phyloP scores from a whole-genome alignment of 2,113 vertebrate species.

The Ranitomeya imitator region DNA sequence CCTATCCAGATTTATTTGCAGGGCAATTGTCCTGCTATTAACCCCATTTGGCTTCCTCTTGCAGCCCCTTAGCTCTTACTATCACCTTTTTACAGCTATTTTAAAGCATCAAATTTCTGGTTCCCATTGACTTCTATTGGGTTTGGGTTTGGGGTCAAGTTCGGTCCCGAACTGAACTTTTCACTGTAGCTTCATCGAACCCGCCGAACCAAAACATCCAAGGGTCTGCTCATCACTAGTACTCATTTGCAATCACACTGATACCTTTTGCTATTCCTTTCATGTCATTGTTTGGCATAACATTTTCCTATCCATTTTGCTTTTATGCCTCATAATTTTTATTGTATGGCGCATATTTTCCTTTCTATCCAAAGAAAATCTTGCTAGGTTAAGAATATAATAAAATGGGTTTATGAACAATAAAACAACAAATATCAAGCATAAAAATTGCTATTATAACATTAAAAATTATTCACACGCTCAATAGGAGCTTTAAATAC shows the following conservation, averaged over 20 bases:
- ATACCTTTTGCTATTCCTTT: neutral
- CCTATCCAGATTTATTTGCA: too few species aligned
- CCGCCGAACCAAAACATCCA: too few species aligned
- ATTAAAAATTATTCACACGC: neutral
- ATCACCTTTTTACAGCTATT: too few species aligned
- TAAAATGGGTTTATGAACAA: neutral
- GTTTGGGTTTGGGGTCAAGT: too few species aligned
- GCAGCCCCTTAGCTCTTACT: too few species aligned
- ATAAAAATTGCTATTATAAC: neutral
- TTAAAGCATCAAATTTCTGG: too few species aligned
- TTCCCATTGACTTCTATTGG: too few species aligned
- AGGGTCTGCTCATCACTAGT: too few species aligned
- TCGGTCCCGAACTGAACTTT: too few species aligned
- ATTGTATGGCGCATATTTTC: neutral
- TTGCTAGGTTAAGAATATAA: neutral
- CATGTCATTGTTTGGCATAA: slow-evolving; percentile 33
- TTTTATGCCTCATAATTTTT: neutral
- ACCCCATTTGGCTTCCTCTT: too few species aligned
- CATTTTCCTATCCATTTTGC: neutral
- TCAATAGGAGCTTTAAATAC: neutral
- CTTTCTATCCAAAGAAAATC: neutral
- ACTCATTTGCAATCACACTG: neutral
- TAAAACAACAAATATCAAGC: neutral
- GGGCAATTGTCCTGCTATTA: too few species aligned
- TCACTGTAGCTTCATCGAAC: too few species aligned